Base-by-base conservation (phyloP, 1,140 invertebrate genomes). In the Dreissena rostriformis region DNA sequence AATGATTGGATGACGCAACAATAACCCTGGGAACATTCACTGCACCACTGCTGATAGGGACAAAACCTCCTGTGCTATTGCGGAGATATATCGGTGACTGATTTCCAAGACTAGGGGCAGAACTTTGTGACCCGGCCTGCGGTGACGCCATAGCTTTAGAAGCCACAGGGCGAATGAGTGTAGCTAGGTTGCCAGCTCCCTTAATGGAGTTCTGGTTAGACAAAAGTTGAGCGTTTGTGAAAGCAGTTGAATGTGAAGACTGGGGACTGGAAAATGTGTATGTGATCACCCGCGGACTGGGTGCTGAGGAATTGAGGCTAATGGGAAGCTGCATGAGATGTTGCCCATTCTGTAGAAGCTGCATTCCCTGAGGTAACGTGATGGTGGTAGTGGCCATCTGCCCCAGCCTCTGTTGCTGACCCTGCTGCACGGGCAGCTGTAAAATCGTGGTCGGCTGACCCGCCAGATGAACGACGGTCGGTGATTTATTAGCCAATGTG, bases 301-400 rank as follows among this genome's bases (percentile, higher is more conserved):
- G 28, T 15, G 14, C 10, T 39, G 4, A 57, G 61, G 71, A 76
- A 85, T 85, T 90, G 52, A 89, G 87, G n/a, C 88, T 86, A 4
- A 90, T 52, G 49, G 90, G 90, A 51, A 91, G 85, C 75, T 87
- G 82, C 57, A 82, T 67, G n/a, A 73, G 73, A 71, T 70, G 88
- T 75, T 63, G 88, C 53, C 84, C 72, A 14, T 74, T 75, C 51
- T 86, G 84, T 75, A 87, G 74, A 61, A 85, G 76, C 26, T 89
- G 89, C 14, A 87, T 53, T 57, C 82, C 83, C n/a, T 84, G 76
- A 28, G 68, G 55, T 61, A 66, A 53, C 26, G 74, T 49, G 24
- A 72, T 19, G 24, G 75, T 66, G 51, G 55, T 28, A 26, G 66
- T 51, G 52, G 55, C 29, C 63, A n/a, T 63, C 53, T 57, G 67